Percentiles rank a stretch among this genome's conserved stretches.
Evolutionary conservation across 2,888 invertebrate genomes (phyloP).

Genomic region (Cryptocephalus primarius): DNA sequence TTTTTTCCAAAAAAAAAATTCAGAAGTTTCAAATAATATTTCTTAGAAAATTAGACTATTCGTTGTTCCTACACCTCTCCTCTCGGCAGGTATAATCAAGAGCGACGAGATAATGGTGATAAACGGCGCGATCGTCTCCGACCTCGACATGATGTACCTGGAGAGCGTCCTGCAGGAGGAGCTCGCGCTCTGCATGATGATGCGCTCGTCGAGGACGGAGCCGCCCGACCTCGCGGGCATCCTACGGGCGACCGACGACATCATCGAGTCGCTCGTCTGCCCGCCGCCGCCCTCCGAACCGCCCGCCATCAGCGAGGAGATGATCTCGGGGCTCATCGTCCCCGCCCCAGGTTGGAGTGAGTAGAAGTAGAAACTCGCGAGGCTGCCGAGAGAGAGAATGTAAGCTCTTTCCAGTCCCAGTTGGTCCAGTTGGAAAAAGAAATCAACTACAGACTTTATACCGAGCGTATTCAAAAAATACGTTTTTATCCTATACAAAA

Average conservation of each 20-base stretch:
- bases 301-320: slow-evolving; percentile 87
- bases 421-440: no score
- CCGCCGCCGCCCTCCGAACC: slow-evolving; percentile 94
- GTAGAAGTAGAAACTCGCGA: no score
- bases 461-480: no score
- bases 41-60: no score
- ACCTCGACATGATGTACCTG: slow-evolving; percentile 98
- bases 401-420: no score
- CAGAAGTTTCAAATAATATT: no score
- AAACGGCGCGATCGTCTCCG: slow-evolving; percentile 94
- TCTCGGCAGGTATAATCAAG: slow-evolving; percentile 79
- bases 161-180: slow-evolving; percentile 95
- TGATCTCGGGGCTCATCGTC: slow-evolving; percentile 92
- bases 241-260: slow-evolving; percentile 80
- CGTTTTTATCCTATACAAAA: no score
- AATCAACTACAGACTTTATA: no score
- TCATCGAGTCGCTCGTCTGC: slow-evolving; percentile 90
- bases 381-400: no score
- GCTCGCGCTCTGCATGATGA: slow-evolving; percentile 90
- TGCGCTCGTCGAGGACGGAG: slow-evolving; percentile 80
- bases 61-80: no score
- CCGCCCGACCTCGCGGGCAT: slow-evolving; percentile 63
- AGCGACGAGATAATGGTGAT: slow-evolving; percentile 99
- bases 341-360: slow-evolving; percentile 94
- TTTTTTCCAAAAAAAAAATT: no score